phyloP scores from a whole-genome alignment of 2,797 vertebrate genomes.

The Melanogrammus aeglefinus region DNA sequence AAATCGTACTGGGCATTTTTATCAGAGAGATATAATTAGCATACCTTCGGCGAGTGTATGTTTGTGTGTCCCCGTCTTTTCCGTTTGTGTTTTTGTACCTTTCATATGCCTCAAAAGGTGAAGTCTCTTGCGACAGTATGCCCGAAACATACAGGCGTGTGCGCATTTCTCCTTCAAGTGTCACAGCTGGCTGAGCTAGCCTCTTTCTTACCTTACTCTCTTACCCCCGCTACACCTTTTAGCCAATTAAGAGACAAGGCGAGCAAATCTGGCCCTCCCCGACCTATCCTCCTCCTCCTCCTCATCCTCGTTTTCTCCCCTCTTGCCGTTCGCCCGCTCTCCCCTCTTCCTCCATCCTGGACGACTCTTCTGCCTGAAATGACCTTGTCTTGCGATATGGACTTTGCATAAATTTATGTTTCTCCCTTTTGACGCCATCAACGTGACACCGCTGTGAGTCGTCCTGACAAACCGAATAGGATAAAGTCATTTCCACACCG shows the following conservation, averaged over 20 bases:
- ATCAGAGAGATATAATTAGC: not conserved
- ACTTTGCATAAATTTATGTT: slow-evolving; percentile 38
- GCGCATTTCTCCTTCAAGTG: slow-evolving; percentile 38
- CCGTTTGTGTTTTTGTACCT: slow-evolving; percentile 37
- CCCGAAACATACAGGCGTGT: slow-evolving; percentile 1
- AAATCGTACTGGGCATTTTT: not conserved
- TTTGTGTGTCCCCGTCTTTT: slow-evolving; percentile 21
- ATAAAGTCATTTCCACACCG: not conserved
- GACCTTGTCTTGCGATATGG: slow-evolving; percentile 58
- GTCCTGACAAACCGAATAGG: not conserved
- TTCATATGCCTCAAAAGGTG: slow-evolving; percentile 61
- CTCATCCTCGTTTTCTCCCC: slow-evolving; percentile 34
- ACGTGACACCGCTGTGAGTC: not conserved
- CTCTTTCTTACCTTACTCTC: slow-evolving; percentile 35
- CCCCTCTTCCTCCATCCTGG: slow-evolving; percentile 13
- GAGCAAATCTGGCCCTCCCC: slow-evolving; percentile 65
- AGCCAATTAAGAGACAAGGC: slow-evolving; percentile 72
- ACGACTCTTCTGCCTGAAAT: slow-evolving; percentile 54
- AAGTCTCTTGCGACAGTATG: slow-evolving; percentile 61
- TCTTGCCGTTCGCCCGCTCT: slow-evolving; percentile 25
- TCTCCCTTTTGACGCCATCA: not conserved
- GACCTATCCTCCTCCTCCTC: slow-evolving; percentile 27
- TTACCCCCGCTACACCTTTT: slow-evolving; percentile 41
- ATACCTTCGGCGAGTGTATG: not conserved
- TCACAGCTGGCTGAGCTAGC: slow-evolving; percentile 66